phyloP scores from a whole-genome alignment of 2,113 vertebrate genomes.

The Hemiscyllium ocellatum region DNA sequence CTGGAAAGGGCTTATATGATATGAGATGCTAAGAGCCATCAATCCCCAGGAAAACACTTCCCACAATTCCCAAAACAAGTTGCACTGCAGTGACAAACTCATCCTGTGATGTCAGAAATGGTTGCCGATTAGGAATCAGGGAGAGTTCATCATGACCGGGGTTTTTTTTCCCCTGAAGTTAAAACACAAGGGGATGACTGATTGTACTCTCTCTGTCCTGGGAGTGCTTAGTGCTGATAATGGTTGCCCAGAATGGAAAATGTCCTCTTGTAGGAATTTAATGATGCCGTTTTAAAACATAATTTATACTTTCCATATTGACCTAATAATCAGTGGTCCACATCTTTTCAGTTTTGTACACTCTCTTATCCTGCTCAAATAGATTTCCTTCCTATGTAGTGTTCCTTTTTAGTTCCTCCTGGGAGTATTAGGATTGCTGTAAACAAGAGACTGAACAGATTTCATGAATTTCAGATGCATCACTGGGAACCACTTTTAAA shows the following conservation, averaged over 20 bases:
- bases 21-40: neutral
- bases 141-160: neutral
- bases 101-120: neutral
- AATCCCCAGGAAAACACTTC: neutral
- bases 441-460: neutral
- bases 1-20: neutral
- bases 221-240: neutral
- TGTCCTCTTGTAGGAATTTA: neutral
- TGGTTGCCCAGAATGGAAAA: neutral
- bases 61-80: neutral
- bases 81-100: neutral
- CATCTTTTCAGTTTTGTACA: neutral
- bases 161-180: neutral
- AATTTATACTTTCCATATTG: neutral
- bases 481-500: neutral
- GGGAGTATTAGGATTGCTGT: neutral
- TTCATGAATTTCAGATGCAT: neutral
- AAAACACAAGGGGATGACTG: neutral
- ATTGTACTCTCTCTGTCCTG: neutral
- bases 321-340: neutral
- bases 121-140: neutral
- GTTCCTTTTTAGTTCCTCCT: neutral
- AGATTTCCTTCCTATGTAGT: neutral
- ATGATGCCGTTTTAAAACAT: neutral
- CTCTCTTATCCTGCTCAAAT: neutral